Percentiles rank a stretch among this genome's conserved stretches.
Conservation (phyloP, 2,113 vertebrate species). For the Rhinolophus sinicus region DNA sequence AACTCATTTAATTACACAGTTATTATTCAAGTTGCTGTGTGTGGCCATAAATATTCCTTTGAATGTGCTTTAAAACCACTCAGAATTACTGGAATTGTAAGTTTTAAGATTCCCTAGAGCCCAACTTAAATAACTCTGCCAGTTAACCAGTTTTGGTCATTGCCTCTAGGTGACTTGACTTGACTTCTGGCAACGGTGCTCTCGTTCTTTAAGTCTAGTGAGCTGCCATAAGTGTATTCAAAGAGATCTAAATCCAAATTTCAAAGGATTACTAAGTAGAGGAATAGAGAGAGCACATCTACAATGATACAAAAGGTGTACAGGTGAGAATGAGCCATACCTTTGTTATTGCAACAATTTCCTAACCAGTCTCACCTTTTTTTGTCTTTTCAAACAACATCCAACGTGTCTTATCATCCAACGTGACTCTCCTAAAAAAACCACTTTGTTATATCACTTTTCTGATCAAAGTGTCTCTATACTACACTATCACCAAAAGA, state of each 20-base stretch:
- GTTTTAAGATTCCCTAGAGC: background rate
- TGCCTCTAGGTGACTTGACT: background rate
- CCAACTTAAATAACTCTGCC: slow-evolving; percentile 25
- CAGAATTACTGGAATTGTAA: background rate
- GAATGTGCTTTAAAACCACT: slow-evolving; percentile 40
- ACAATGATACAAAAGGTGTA: background rate
- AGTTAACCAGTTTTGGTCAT: background rate
- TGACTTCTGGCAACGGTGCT: background rate
- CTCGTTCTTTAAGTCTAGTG: background rate
- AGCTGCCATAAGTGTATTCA: background rate
- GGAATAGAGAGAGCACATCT: background rate
- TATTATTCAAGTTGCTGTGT: slow-evolving; percentile 22
- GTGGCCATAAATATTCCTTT: slow-evolving; percentile 7
- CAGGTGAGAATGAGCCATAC: background rate
- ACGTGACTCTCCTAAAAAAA: background rate
- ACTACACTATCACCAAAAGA: background rate
- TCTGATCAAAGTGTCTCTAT: background rate
- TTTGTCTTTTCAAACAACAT: background rate
- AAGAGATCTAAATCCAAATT: background rate
- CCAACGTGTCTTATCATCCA: background rate
- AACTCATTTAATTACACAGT: slow-evolving; percentile 10
- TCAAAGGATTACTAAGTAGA: background rate
- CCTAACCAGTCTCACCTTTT: background rate
- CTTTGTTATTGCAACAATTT: background rate
- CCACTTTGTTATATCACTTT: background rate